These are phyloP conservation scores for Galeruca laticollis DNA, from an alignment of 2,888 invertebrate genomes.

Conservation along the genomic window DNA sequence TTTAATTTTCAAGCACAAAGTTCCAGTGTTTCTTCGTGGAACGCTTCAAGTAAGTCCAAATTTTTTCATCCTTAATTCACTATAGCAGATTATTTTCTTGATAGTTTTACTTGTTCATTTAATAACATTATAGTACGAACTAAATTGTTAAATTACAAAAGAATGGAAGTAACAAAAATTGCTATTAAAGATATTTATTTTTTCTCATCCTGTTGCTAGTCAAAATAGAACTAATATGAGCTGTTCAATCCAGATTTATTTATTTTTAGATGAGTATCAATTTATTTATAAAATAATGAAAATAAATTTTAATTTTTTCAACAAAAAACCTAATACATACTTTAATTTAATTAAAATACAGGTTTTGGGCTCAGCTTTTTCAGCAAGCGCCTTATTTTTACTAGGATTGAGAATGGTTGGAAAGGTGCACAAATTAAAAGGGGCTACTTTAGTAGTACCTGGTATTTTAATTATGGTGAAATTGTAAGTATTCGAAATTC, in stretches of 20 bases:
- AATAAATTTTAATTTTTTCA: no score
- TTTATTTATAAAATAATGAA: no score
- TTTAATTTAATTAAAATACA: constrained; percentile 54
- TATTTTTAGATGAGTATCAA: no score
- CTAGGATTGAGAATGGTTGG: constrained; percentile 94
- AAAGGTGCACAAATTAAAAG: constrained; percentile 82
- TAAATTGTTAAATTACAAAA: no score
- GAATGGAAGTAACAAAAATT: no score
- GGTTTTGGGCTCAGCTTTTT: constrained; percentile 89
- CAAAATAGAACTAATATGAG: neutral
- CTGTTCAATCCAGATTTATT: neutral
- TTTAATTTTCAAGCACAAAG: constrained; percentile 80
- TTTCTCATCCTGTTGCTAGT: no score
- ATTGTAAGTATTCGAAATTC: constrained; percentile 72
- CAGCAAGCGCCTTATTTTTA: constrained; percentile 90
- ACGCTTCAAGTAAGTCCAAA: constrained; percentile 76
- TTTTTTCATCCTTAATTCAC: constrained; percentile 6
- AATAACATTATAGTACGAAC: no score
- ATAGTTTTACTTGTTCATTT: neutral
- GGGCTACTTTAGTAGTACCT: constrained; percentile 84
- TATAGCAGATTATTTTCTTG: no score
- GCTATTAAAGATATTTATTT: no score
- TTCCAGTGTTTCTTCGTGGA: constrained; percentile 81
- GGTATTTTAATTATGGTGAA: constrained; percentile 91
- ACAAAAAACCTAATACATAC: no score